Base-by-base conservation (phyloP, 53 echinoderm and acorn worm species). In the Zoroaster sp. region DNA sequence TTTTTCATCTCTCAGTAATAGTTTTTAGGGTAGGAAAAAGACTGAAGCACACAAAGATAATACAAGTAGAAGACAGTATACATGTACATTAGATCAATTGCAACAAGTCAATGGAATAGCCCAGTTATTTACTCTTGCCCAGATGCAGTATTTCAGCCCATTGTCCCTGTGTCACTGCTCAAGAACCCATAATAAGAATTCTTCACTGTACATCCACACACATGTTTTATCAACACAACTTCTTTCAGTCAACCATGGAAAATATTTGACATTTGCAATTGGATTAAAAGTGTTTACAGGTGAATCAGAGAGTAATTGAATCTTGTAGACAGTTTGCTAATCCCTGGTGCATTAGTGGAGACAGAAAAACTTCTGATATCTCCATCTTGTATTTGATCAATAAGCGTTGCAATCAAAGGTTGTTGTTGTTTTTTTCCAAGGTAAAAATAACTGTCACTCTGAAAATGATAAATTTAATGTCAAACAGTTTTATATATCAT, bases 271-370 rank as follows among this genome's bases (percentile, higher is more conserved):
- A 63, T 80, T 79, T 72, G 49, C n/a, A 46, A 32, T 52, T 55
- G 79, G 79, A 91, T 91, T 34, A 79, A 36, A 39, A 12, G 10
- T 87, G 80, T 91, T 87, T 78, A 69, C 78, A 55, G 78, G 59
- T 55, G 91, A 87, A 91, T 91, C 87, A 91, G 77, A 66, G 73
- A 72, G 91, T 83, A 32, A 70, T 91, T 83, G 65, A 51, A 65
- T 78, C 79, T 79, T 91, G 87, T 91, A 87, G 70, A 47, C 45
- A n/a, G n/a, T n/a, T 20, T 1, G 47, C 47, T 91, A 91, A 91
- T 87, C 91, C 91, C 73, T 51, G 34, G 42, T 91, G 80, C 91
- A 91, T 91, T 91, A 91, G 80, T 79, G 78, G 78, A 36, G 78
- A 37, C 5, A 54, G 43, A 30, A 78, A 17, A 55, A n/a, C 32